Base-by-base conservation (phyloP, 2,888 invertebrate genomes). In the Plebejus argus region DNA sequence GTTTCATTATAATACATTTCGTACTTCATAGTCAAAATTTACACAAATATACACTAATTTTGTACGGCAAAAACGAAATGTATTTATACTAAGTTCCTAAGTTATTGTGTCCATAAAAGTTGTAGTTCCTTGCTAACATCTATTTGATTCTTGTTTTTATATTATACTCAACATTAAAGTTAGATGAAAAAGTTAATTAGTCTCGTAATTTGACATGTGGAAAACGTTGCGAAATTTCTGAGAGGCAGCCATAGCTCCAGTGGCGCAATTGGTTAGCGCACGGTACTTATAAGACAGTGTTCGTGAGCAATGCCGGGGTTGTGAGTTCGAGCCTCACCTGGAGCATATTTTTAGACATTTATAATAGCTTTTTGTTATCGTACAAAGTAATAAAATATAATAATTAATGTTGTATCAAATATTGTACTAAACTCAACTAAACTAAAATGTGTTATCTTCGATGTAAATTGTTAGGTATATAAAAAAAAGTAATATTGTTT, bases 221-320 rank as follows among this genome's bases (percentile, higher is more conserved):
- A 81, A 82, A 85, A 53, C 0, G 10, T 76, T 80, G 76, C n/a
- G 78, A 81, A 87, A 86, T 91, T 93, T 92, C 86, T 82, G 18
- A 77, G 1, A 0, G 0, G 1, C 28, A 12, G 3, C 28, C 86
- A 86, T 85, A 94, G 98, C 98, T 97, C 98, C 98, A 98, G 98
- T 99, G 98, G 98, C 98, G 98, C 98, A 99, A 98, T 98, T 98
- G 98, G 98, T 98, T 98, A 99, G 98, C 98, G 98, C 98, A 98
- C 98, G 98, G 98, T 99, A 98, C 98, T 99, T 99, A 99, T 99
- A 98, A 96, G 97, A 96, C 98, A 98, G 98, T 98, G 95, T 96
- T 95, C 96, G 96, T 92, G 97, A 98, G 98, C 96, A 88, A 98
- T 98, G 98, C 98, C 98, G 98, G 98, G 98, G 98, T 98, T 98